Evolutionary conservation across 2,888 invertebrate species (phyloP), one percentile per base, ranked within the genome.

Genomic region (Drosophila sordidapex): DNA sequence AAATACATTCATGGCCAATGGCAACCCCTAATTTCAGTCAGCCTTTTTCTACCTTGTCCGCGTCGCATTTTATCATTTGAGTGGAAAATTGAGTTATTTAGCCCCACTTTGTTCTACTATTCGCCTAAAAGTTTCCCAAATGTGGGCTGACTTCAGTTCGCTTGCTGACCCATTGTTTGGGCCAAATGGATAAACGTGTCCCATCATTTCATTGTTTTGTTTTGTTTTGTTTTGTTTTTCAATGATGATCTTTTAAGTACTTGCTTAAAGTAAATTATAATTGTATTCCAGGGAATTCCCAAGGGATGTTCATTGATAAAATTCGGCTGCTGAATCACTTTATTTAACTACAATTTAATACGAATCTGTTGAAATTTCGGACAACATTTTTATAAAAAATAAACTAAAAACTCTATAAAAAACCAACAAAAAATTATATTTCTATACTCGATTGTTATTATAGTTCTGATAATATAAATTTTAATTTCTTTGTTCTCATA

Each of bases 1-100:
- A 78, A 88, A 76, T 65, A 71, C 73, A 74, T 77, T 74, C 74
- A 73, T 70, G 83, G 73, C 43, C 60, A 54, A 40, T 15, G 58
- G 57, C 64, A 53, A 53, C 53, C 36, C 31, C 31, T 29, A 57
- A 43, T 57, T 57, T 31, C 31, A 31, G 43, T 35, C 21, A 6
- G 36, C 38, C 21, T 60, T 61, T 73, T 72, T 58, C 25, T 57
- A 56, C 25, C 56, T 54, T 40, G 15, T 2, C 48, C n/a, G 52
- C n/a, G 52, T 76, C 79, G 80, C 78, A 77, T 90, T 87, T 89
- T 76, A 83, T 79, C 90, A 71, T 77, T 89, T 81, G 83, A 89
- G 90, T 85, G 90, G 90, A 90, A 89, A 89, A 90, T 89, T 83
- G 57, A 79, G 83, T 88, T 88, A 90, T 87, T 83, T 81, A 70